A percentile compares a stretch with the other conserved stretches of the same genome.
Evolutionary conservation across 2,888 invertebrate species (phyloP).

Genomic region (Dilophus febrilis): DNA sequence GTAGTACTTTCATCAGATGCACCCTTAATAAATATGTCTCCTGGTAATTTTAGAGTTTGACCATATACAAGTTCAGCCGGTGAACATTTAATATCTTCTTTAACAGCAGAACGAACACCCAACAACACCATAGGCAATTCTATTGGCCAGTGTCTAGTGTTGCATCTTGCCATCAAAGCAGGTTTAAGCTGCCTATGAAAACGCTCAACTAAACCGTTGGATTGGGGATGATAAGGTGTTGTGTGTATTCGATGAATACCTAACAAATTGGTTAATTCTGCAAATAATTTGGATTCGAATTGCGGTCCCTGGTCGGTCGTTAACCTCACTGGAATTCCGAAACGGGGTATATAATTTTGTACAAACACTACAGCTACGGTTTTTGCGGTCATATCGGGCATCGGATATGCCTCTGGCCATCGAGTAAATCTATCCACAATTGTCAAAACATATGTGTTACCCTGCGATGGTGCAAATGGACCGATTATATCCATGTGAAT

Average conservation of each 20-base stretch:
- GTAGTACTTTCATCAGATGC: too few relatives aligned
- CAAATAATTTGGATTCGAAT: neutral
- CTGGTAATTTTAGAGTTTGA: conserved; percentile 12
- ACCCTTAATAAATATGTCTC: conserved; percentile 6
- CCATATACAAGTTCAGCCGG: neutral
- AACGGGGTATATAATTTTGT: conserved; percentile 8
- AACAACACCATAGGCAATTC: neutral
- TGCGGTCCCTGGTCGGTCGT: conserved; percentile 20
- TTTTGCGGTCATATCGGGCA: too few relatives aligned
- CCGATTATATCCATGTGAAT: too few relatives aligned
- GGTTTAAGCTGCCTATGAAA: neutral
- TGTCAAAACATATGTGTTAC: conserved; percentile 8
- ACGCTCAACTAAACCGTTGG: neutral
- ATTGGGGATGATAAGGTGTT: neutral
- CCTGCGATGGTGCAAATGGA: conserved; percentile 15
- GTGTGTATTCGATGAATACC: neutral
- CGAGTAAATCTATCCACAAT: too few relatives aligned
- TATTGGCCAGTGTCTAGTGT: neutral
- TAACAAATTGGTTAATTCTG: neutral
- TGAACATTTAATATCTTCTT: neutral
- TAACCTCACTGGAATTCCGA: conserved; percentile 6
- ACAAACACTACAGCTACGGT: conserved; percentile 8
- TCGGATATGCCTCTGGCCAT: too few relatives aligned
- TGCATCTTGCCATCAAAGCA: neutral
- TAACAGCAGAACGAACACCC: neutral